Percentiles rank a stretch among this genome's conserved stretches.
Conservation (phyloP, 2,113 vertebrate species). For the Stictonetta naevosa region DNA sequence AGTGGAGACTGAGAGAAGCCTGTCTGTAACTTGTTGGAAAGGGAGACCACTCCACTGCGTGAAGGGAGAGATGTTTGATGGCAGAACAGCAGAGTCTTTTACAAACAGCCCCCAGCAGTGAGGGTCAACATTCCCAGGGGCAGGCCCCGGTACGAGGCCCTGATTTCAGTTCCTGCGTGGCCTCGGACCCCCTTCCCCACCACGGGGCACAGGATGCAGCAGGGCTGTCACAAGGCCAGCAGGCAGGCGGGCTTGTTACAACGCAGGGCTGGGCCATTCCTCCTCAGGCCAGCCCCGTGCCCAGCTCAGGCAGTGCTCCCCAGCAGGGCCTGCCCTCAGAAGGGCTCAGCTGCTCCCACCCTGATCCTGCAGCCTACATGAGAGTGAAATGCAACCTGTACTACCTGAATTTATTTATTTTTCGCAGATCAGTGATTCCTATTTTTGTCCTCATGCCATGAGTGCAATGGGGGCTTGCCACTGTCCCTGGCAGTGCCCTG, state of each 20-base stretch:
- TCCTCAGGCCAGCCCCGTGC: not conserved
- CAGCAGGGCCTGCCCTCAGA: not conserved
- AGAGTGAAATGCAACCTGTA: too few species aligned
- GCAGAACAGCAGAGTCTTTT: not conserved
- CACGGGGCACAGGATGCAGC: rapidly evolving
- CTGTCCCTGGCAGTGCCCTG: not conserved
- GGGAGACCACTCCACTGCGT: rapidly evolving
- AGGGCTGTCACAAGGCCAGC: not conserved
- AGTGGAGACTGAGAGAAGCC: rapidly evolving
- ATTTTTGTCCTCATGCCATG: not conserved
- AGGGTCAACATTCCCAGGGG: not conserved
- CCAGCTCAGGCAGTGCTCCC: not conserved
- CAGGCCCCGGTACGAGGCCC: not conserved
- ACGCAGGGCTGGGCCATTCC: rapidly evolving
- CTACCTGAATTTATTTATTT: not conserved
- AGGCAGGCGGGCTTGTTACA: rapidly evolving
- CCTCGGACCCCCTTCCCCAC: not conserved
- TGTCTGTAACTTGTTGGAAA: rapidly evolving
- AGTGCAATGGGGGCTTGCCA: not conserved
- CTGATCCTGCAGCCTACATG: not conserved
- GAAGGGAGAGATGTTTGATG: not conserved
- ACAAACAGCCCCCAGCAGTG: not conserved
- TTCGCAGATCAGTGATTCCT: not conserved
- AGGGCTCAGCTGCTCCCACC: too few species aligned
- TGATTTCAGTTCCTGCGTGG: not conserved